Evolutionary conservation across 2,888 invertebrate species (phyloP).

Genomic region (Epiblema foenella): DNA sequence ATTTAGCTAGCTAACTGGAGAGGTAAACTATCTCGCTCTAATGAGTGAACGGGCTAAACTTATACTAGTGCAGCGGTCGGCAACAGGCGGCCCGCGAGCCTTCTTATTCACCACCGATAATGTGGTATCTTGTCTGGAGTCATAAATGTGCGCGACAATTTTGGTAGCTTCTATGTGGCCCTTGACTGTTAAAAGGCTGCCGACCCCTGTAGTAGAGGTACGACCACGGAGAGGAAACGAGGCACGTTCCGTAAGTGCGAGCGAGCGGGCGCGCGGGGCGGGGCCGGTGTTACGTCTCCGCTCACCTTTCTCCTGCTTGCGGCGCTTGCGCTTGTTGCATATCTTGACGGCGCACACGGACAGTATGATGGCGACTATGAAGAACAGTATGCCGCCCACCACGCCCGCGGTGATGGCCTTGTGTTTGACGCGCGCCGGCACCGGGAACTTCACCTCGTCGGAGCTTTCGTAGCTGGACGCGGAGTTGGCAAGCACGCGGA

Average conservation of each 20-base stretch:
- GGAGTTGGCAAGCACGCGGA: slow-evolving; percentile 95
- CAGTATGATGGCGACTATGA: slow-evolving; percentile 98
- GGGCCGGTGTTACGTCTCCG: slow-evolving; percentile 44
- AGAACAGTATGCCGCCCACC: slow-evolving; percentile 98
- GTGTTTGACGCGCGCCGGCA: slow-evolving; percentile 96
- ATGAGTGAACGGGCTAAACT: too few relatives aligned
- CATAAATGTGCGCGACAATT: too few relatives aligned
- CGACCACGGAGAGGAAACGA: too few relatives aligned
- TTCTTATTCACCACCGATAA: too few relatives aligned
- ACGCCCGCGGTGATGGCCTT: slow-evolving; percentile 98
- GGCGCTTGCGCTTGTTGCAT: slow-evolving; percentile 97
- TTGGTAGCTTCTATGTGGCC: too few relatives aligned
- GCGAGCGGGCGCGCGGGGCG: slow-evolving; percentile 58
- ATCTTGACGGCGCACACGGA: slow-evolving; percentile 99
- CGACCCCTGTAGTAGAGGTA: too few relatives aligned
- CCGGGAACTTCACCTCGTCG: slow-evolving; percentile 94
- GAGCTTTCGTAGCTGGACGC: slow-evolving; percentile 94
- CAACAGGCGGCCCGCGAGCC: too few relatives aligned
- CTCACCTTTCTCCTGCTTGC: slow-evolving; percentile 99
- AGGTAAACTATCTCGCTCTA: too few relatives aligned
- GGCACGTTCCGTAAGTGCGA: slow-evolving; percentile 50
- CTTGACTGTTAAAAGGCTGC: too few relatives aligned
- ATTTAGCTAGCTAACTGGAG: too few relatives aligned
- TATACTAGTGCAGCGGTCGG: too few relatives aligned
- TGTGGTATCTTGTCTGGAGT: too few relatives aligned